Evolutionary conservation across 2,888 invertebrate species (phyloP), one percentile per base, ranked within the genome.

Genomic region (Alloplasta piceator): DNA sequence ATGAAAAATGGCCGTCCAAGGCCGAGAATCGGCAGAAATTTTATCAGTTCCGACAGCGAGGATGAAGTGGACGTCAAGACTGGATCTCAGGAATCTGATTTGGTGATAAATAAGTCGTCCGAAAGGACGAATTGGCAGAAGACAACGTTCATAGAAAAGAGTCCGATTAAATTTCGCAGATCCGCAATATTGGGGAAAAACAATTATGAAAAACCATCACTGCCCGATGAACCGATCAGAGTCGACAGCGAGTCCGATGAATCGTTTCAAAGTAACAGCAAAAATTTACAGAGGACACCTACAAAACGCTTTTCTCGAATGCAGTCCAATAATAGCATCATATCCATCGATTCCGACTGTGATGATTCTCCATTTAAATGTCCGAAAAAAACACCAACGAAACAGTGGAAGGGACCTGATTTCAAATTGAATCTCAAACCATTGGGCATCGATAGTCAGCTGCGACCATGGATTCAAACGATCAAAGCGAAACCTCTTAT

Each of bases 341-440:
- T 74, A 56, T 74, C 14, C 5, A 5, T 74, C 46, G 67, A 78
- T 16, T 81, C 81, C 0, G 81, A 81, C 5, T 61, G 73, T 14
- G 72, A 72, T 16, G 43, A 1, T 56, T 82, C 78, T 0, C 78
- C 81, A 1, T 26, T n/a, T 1, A 75, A 75, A 14, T 78, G 75
- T 61, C 78, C 50, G 43, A 87, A 85, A 43, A 72, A 63, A 67
- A 72, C 46, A 0, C 75, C 78, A 0, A 52, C 56, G 7, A 82
- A 79, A 41, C 74, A 76, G 39, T 90, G 89, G 88, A 43, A 80
- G 56, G 89, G 90, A 1, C 89, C 90, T 10, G 91, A 91, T 78
- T 83, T 86, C 12, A 90, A 89, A 81, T 78, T 91, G 14, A 86
- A 89, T 82, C 83, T 91, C 7, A 89, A 87, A 75, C 86, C 91